A percentile compares a stretch with the other conserved stretches of the same genome.
Evolutionary conservation across 2,797 vertebrate genomes (phyloP).

Genomic region (Chrosomus eos): DNA sequence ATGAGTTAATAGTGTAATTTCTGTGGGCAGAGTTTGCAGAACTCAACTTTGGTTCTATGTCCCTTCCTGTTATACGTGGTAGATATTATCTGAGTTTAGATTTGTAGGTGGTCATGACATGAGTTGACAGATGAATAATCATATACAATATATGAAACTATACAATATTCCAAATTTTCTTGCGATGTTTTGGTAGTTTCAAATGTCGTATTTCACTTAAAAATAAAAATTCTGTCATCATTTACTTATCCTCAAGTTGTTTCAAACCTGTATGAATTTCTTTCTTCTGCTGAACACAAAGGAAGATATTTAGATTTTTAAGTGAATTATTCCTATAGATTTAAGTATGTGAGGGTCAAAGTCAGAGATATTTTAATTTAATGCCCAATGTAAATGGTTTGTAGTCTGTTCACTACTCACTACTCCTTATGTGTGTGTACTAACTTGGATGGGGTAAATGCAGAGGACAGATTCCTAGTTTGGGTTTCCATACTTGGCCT

Average conservation of each 20-base stretch:
- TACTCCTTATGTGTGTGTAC: no score
- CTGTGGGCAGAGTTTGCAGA: background rate
- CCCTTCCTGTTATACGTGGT: background rate
- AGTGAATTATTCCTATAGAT: background rate
- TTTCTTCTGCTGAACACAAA: no score
- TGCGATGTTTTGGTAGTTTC: background rate
- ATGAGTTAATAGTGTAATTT: background rate
- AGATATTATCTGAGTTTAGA: background rate
- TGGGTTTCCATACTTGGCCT: background rate
- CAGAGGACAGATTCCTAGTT: background rate
- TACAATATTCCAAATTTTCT: background rate
- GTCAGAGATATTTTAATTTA: background rate
- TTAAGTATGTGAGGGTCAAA: background rate
- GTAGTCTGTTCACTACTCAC: no score
- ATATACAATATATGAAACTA: background rate
- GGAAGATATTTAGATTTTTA: no score
- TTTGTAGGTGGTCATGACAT: background rate
- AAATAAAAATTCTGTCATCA: no score
- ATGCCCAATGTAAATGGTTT: background rate
- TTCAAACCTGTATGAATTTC: no score
- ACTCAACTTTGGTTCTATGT: background rate
- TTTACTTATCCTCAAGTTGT: no score
- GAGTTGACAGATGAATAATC: background rate
- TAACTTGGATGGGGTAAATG: background rate
- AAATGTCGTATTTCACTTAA: no score